phyloP scores from a whole-genome alignment of 2,113 vertebrate species.

The Strix uralensis region DNA sequence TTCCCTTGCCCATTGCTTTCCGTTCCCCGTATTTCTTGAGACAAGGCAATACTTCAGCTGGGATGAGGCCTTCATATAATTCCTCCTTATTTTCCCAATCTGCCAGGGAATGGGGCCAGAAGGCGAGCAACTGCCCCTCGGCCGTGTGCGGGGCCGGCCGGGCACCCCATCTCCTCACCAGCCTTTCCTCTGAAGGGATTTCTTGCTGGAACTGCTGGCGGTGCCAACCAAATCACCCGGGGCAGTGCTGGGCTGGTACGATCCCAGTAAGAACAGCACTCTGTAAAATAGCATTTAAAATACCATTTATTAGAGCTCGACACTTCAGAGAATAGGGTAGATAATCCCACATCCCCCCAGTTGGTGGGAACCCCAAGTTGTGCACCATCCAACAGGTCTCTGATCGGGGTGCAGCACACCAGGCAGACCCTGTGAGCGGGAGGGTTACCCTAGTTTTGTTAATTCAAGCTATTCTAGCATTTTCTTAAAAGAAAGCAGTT shows the following conservation, averaged over 20 bases:
- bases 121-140: not conserved
- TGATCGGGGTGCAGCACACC: fast-evolving
- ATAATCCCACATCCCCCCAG: not conserved
- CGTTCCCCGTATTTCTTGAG: not conserved
- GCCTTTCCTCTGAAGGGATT: not conserved
- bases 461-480: fast-evolving
- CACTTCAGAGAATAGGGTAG: not conserved
- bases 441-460: not conserved
- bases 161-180: not conserved
- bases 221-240: fast-evolving
- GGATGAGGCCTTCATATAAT: not conserved
- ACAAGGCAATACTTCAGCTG: not conserved
- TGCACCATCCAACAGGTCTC: fast-evolving
- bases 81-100: not conserved
- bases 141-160: fast-evolving
- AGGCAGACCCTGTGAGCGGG: not conserved
- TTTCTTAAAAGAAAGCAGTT: not conserved
- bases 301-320: not conserved
- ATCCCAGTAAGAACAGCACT: not conserved
- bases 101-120: not conserved
- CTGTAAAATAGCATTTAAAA: not conserved
- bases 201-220: not conserved
- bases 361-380: not conserved
- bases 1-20: not conserved
- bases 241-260: not conserved